These are phyloP conservation scores for Galaxias olidus DNA, from an alignment of 2,797 vertebrate genomes.

Conservation along the genomic window DNA sequence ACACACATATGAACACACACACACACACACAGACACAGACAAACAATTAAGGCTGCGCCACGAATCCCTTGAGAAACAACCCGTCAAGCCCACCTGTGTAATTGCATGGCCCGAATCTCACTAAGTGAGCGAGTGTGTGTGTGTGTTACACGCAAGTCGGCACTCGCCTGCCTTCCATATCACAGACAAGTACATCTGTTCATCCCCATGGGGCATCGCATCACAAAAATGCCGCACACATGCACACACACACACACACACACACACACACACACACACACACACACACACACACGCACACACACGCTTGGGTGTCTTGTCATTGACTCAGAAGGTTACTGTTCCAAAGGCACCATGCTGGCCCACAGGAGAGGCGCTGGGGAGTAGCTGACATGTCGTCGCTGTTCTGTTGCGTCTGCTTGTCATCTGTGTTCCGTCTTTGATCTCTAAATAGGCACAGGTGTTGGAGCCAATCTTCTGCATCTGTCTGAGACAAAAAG, in stretches of 20 bases:
- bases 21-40: constrained; percentile 35
- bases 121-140: not conserved
- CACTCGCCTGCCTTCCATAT: constrained; percentile 4
- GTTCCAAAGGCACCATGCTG: constrained; percentile 8
- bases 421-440: not conserved
- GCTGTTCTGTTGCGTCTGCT: constrained; percentile 4
- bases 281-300: constrained; percentile 23
- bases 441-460: constrained; percentile 14
- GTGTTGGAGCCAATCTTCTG: constrained; percentile 8
- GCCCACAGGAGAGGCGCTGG: not conserved
- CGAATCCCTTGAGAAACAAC: constrained; percentile 43
- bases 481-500: no score
- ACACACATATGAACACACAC: constrained; percentile 12
- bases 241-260: constrained; percentile 1
- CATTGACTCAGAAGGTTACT: constrained; percentile 7
- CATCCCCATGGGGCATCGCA: constrained; percentile 21
- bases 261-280: constrained; percentile 13
- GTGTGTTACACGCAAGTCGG: not conserved
- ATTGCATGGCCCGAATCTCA: constrained; percentile 1
- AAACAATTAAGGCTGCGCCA: constrained; percentile 52
- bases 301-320: constrained; percentile 9
- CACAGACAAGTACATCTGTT: constrained; percentile 52
- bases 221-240: constrained; percentile 19
- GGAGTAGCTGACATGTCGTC: not conserved
- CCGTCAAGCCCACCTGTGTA: constrained; percentile 48